Base-by-base conservation (phyloP, 2,888 invertebrate species). In the Cheilosia urbana region DNA sequence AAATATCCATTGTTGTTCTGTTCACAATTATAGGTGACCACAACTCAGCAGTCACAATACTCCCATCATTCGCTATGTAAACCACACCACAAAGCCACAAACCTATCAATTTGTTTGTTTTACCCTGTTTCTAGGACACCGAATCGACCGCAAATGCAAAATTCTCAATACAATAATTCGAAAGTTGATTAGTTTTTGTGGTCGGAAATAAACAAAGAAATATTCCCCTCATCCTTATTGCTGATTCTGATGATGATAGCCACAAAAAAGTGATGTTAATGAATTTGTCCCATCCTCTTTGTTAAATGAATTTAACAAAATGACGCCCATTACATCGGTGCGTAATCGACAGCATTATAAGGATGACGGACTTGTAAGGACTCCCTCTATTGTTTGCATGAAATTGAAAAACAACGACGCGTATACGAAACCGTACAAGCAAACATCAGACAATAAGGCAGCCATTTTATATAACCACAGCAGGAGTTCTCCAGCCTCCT, bases 151-250 rank as follows among this genome's bases (percentile, higher is more conserved):
- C 62, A 37, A 57, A 82, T 60, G 57, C 57, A 80, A 66, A 69
- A 51, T 68, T 51, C 17, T 51, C 66, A 65, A 66, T 53, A 11
- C 30, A 60, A 78, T 62, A 49, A 37, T 63, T 15, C 47, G 24
- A 9, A 66, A 47, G 30, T 53, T 79, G 79, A 84, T 84, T 84
- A 75, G 69, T 79, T 84, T 84, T 57, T 84, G 69, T 27, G 79
- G 73, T 77, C 37, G 17, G 15, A 21, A 55, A 73, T 63, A 53
- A 45, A 51, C 62, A 69, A 13, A 49, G 2, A 27, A 13, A 40
- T 45, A 40, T 63, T 19, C 4, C 19, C 9, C n/a, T 24, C 40
- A 6, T 51, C 6, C 17, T 27, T 62, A 17, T 27, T 60, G 62
- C 53, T 68, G 40, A 68, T 63, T 5, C 7, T 47, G 13, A 37